Evolutionary conservation across 1,140 invertebrate species (phyloP), one percentile per base, ranked within the genome.

Genomic region (Drosophila tristis): DNA sequence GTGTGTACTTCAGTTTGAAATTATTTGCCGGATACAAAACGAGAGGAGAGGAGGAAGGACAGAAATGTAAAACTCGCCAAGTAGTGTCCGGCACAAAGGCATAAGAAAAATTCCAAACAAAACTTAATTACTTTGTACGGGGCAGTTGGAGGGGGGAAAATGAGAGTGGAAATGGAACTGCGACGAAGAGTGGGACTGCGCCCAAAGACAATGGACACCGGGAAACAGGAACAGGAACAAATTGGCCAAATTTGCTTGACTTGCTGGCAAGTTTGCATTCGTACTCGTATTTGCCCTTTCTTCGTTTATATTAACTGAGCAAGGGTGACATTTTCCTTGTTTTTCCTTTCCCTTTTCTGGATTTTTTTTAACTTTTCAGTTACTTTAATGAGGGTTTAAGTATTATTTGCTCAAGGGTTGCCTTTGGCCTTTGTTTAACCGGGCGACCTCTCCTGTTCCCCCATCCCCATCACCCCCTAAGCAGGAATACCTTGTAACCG

Each of bases 211-310:
- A 13, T 39, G 35, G 35, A 39, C 9, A 39, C 35, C 35, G 35
- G 23, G 16, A 15, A 49, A 50, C 26, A 49, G 59, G 45, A 65
- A 74, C 72, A 29, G 56, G 39, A 78, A 86, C 82, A 86, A 86
- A 86, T 86, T 86, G 82, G 82, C 78, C 82, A 86, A 86, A 86
- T 86, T 86, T 86, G 78, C 82, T 79, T 86, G 82, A 86, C 82
- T 86, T 86, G 84, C 62, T 68, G 71, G 62, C 74, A 76, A 72
- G 65, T 87, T 87, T 87, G 68, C 78, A 74, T 73, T 85, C 60
- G 71, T 70, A 70, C 35, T 39, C 50, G 56, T 48, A 60, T 62
- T 82, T 78, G 56, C 49, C 61, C 67, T 55, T 66, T 70, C 84
- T 86, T 87, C 87, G 82, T 87, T 87, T 86, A 82, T 81, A 86